phyloP scores from a whole-genome alignment of 2,888 invertebrate species.

The Palloptera scutellata region DNA sequence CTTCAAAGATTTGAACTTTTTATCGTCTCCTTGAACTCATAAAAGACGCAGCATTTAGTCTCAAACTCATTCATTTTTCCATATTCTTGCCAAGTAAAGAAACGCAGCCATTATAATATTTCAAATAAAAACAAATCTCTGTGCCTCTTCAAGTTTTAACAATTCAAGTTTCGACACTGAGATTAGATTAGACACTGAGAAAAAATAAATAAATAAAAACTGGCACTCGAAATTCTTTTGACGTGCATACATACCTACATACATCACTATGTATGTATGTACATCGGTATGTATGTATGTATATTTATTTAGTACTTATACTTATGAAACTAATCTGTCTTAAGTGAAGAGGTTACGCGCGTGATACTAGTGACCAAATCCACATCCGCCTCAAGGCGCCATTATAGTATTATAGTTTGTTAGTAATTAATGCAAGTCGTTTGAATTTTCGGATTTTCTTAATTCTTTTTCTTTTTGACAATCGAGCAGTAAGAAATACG shows the following conservation, averaged over 20 bases:
- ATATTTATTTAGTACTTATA: no score
- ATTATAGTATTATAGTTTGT: not conserved
- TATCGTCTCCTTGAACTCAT: slow-evolving; percentile 7
- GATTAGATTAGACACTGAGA: no score
- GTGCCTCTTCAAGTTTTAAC: not conserved
- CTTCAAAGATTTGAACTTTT: slow-evolving; percentile 7
- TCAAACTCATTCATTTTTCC: not conserved
- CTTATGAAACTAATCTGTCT: no score
- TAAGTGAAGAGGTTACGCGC: no score
- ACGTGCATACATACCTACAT: no score
- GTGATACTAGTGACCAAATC: not conserved
- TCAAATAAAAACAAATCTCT: no score
- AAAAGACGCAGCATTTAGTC: not conserved
- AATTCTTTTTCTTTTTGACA: not conserved
- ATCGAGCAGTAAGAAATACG: not conserved
- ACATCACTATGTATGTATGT: no score
- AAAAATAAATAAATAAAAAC: no score
- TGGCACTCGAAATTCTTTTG: no score
- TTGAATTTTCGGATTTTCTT: not conserved
- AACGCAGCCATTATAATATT: slow-evolving; percentile 1
- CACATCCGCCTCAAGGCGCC: slow-evolving; percentile 16
- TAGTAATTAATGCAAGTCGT: slow-evolving; percentile 12
- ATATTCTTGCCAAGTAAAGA: not conserved
- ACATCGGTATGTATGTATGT: no score
- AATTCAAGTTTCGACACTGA: slow-evolving; percentile 1